Conservation (phyloP, 2,888 invertebrate genomes). For the Nymphalis c-album region DNA sequence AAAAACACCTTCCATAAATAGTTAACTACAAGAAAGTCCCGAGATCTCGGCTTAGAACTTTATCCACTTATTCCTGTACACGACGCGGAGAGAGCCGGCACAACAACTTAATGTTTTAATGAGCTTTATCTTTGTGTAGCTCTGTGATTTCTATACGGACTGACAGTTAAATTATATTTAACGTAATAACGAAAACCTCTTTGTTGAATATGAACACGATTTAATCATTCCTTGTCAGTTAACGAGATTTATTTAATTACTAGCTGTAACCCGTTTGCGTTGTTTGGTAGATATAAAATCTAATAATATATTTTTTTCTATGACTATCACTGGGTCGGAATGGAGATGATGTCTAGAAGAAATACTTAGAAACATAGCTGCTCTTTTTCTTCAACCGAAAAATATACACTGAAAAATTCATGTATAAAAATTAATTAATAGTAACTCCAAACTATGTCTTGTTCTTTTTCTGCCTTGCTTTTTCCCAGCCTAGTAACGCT, state of each 20-base stretch:
- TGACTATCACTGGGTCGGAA: too few species aligned
- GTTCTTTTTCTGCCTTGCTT: too few species aligned
- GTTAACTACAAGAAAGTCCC: conserved; percentile 39
- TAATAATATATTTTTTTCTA: too few species aligned
- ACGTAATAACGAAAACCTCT: conserved; percentile 3
- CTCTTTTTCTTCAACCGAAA: too few species aligned
- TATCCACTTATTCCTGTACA: conserved; percentile 70
- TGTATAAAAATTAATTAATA: too few species aligned
- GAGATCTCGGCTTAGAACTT: conserved; percentile 55
- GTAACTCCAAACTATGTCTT: too few species aligned
- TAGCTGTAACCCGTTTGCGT: too few species aligned
- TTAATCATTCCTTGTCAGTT: background rate
- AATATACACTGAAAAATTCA: too few species aligned
- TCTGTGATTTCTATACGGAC: conserved; percentile 17
- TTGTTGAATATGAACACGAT: background rate
- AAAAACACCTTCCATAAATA: conserved; percentile 30
- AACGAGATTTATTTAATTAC: background rate
- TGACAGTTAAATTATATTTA: conserved; percentile 13
- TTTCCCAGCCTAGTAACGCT: too few species aligned
- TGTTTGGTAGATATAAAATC: too few species aligned
- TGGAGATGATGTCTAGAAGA: too few species aligned
- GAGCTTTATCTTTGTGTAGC: conserved; percentile 51
- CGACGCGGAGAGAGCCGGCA: conserved; percentile 50
- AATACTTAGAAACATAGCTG: too few species aligned
- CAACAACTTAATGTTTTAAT: conserved; percentile 65